phyloP scores from a whole-genome alignment of 2,888 invertebrate species.

The Pterobdella sp. region DNA sequence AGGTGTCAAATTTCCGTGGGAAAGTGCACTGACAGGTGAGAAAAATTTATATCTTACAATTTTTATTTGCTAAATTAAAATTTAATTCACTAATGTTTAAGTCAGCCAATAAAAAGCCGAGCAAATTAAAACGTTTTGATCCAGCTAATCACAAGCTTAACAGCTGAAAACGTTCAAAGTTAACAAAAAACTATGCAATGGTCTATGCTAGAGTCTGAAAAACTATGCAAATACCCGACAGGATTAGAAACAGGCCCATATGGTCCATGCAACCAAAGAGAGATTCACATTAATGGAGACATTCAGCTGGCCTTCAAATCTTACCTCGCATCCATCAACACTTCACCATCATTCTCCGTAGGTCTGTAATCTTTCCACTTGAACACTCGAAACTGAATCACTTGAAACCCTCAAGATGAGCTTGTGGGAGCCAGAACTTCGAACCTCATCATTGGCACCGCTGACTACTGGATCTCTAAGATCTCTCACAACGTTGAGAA shows the following conservation, averaged over 20 bases:
- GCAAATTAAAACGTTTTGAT: neutral
- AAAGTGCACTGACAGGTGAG: slow-evolving; percentile 47
- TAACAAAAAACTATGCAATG: neutral
- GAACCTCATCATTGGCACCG: slow-evolving; percentile 37
- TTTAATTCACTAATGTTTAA: neutral
- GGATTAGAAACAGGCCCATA: slow-evolving; percentile 35
- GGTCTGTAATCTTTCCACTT: too few relatives aligned
- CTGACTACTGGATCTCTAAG: slow-evolving; percentile 37
- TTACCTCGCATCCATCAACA: slow-evolving; percentile 34
- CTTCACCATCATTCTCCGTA: neutral
- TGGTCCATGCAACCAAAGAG: slow-evolving; percentile 32
- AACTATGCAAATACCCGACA: too few relatives aligned
- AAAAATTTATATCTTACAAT: neutral
- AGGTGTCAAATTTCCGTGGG: slow-evolving; percentile 50
- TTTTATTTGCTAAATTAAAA: neutral
- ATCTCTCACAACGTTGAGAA: slow-evolving; percentile 33
- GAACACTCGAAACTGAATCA: too few relatives aligned
- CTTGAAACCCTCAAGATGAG: neutral
- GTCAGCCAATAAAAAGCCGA: neutral
- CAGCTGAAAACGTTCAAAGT: neutral
- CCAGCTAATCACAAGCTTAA: neutral
- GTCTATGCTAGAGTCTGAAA: too few relatives aligned
- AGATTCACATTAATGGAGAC: slow-evolving; percentile 41
- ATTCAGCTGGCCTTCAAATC: slow-evolving; percentile 40
- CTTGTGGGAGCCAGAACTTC: neutral